Base-by-base conservation (phyloP, 37 sponge, comb jelly and placozoan species). In the Eunapius fragilis region DNA sequence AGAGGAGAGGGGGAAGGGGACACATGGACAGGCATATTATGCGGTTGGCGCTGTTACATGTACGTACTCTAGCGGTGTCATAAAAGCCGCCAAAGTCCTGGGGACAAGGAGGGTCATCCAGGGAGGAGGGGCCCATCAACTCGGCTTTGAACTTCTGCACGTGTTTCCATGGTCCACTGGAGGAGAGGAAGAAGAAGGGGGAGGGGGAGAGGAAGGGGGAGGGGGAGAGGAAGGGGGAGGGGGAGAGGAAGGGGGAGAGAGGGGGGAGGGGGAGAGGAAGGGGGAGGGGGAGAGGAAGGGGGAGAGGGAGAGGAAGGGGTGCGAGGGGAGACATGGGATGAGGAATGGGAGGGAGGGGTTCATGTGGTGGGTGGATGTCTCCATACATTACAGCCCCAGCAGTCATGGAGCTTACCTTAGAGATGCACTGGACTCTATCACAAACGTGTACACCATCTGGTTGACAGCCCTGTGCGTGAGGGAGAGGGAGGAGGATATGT, bases 71-170 rank as follows among this genome's bases (percentile, higher is more conserved):
- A 25, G 94, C 74, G 22, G 82, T 77, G 0, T 79, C 90, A 31
- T 96, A 93, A 84, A 96, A 96, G 3, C 91, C 96, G 67, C 80
- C 91, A 80, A 93, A 91, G 75, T 96, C 94, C 70, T 96, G 96
- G 11, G 80, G 47, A 45, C 47, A 45, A 77, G 87, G 76, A 31
- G 88, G 88, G 13, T 90, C 82, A n/a, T 73, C 50, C 74, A 88
- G 71, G 35, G 88, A 88, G 72, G 87, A 85, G 0, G 94, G 77
- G 2, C 94, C 92, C 12, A 86, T 36, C 67, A 37, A 31, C 2
- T 96, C 92, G n/a, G 89, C 91, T 47, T 76, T 83, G 82, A 72
- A 96, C 78, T 87, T 89, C 31, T 81, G 72, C 9, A 96, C 85
- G 48, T 77, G 69, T 31, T 69, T 88, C 96, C 96, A 96, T 12